phyloP scores from a whole-genome alignment of 2,888 invertebrate genomes.

The Melolontha melolontha region DNA sequence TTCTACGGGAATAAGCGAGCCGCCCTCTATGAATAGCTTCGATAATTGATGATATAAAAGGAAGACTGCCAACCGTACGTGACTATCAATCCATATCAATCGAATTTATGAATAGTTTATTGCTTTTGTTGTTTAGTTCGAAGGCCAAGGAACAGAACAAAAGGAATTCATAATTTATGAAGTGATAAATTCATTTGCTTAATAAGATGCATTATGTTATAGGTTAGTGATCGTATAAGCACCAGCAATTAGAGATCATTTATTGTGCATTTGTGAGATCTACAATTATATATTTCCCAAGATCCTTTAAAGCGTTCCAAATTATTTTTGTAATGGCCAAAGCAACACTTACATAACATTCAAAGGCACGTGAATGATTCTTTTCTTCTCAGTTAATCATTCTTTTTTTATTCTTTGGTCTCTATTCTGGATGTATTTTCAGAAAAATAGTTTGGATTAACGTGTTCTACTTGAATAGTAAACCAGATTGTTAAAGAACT shows the following conservation, averaged over 20 bases:
- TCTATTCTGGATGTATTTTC: too few relatives aligned
- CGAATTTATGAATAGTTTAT: conserved; percentile 18
- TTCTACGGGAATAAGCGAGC: conserved; percentile 11
- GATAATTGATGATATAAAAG: conserved; percentile 12
- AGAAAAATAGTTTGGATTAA: too few relatives aligned
- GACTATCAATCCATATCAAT: conserved; percentile 5
- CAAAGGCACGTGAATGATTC: too few relatives aligned
- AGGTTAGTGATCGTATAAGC: background rate
- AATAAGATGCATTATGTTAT: conserved; percentile 4
- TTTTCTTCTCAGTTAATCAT: too few relatives aligned
- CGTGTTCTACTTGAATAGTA: too few relatives aligned
- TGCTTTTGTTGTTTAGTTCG: background rate
- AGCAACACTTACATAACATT: too few relatives aligned
- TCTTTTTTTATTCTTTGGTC: too few relatives aligned
- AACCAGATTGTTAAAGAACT: too few relatives aligned
- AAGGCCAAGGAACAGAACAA: background rate
- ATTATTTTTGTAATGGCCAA: too few relatives aligned
- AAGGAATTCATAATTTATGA: background rate
- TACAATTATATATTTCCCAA: too few relatives aligned
- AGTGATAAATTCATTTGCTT: background rate
- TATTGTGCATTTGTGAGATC: background rate
- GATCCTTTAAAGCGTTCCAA: too few relatives aligned
- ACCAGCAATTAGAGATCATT: too few relatives aligned
- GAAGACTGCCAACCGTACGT: background rate
- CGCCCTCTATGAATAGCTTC: conserved; percentile 12